Percentiles rank a stretch among this genome's conserved stretches.
Conservation (phyloP, 2,113 vertebrate genomes). For the Podocnemis expansa region DNA sequence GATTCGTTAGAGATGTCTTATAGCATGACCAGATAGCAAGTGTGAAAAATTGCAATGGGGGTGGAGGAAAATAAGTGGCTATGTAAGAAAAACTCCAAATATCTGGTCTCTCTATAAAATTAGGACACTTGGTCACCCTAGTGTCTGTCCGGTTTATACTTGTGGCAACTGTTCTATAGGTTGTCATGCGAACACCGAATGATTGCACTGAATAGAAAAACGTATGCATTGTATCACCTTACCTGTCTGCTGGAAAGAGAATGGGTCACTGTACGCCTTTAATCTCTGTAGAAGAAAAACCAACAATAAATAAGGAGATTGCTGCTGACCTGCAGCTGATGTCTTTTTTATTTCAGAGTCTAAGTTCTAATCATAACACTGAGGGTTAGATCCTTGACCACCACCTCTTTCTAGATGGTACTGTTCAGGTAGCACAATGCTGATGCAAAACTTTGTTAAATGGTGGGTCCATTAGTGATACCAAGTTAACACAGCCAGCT, state of each 20-base stretch:
- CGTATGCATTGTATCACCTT: background rate
- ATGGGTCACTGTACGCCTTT: background rate
- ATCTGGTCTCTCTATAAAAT: no score
- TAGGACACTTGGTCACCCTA: no score
- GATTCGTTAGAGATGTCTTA: background rate
- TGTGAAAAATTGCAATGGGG: no score
- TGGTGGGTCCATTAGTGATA: background rate
- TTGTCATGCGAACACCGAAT: background rate
- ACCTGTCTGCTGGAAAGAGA: background rate
- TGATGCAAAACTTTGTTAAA: background rate
- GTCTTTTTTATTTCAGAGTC: background rate
- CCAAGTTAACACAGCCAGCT: background rate
- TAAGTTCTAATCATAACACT: background rate
- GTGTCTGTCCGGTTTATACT: background rate
- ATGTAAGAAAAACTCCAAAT: no score
- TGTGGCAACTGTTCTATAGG: background rate
- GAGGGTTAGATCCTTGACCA: background rate
- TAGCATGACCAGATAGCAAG: no score
- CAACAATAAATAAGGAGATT: background rate
- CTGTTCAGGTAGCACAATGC: background rate
- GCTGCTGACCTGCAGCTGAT: background rate
- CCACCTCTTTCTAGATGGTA: accelerated
- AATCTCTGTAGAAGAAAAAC: background rate
- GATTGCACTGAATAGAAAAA: background rate
- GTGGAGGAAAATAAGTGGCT: no score